Conservation (phyloP, 2,113 vertebrate genomes). For the Colius striatus region DNA sequence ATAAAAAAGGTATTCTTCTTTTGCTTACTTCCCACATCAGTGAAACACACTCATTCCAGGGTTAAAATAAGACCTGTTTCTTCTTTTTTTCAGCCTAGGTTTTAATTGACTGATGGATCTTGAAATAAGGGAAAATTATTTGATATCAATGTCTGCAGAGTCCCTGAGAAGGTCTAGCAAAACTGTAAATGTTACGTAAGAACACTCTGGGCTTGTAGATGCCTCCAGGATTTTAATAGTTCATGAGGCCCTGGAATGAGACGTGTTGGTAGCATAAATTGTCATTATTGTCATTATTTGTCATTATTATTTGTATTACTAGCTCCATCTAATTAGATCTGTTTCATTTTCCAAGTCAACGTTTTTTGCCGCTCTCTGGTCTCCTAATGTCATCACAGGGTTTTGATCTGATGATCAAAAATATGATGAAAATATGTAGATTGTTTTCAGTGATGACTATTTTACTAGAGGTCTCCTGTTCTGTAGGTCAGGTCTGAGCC, state of each 20-base stretch:
- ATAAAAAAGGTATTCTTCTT: conserved; percentile 88
- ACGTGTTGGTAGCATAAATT: neutral
- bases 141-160: neutral
- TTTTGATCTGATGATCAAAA: neutral
- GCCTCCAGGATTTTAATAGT: neutral
- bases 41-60: neutral
- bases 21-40: neutral
- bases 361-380: neutral
- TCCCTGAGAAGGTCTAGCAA: neutral
- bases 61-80: neutral
- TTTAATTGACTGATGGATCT: neutral
- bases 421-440: neutral
- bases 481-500: neutral
- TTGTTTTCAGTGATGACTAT: neutral
- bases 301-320: neutral
- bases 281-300: too few relatives aligned
- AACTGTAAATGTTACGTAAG: neutral
- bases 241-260: neutral
- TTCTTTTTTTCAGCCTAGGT: neutral
- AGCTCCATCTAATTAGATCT: neutral
- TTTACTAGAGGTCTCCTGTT: neutral
- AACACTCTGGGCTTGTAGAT: neutral
- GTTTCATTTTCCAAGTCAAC: neutral
- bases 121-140: neutral
- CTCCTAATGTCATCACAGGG: neutral